Evolutionary conservation across 2,888 invertebrate species (phyloP).

Genomic region (Pollenia angustigena): DNA sequence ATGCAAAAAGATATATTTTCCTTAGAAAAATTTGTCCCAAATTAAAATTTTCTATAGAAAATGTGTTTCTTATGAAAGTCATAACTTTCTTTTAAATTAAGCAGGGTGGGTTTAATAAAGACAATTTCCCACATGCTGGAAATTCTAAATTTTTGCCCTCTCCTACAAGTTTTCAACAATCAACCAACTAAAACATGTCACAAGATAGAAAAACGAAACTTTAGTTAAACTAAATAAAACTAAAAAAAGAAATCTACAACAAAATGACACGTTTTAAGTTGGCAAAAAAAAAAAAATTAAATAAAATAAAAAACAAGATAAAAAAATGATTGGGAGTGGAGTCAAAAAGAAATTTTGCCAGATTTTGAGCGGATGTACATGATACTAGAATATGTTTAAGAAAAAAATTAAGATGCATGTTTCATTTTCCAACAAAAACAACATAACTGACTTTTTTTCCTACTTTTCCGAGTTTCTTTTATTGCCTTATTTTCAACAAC

Average conservation of each 20-base stretch:
- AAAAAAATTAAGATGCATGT: constrained; percentile 35
- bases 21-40: too few species aligned
- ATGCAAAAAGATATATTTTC: too few species aligned
- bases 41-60: too few species aligned
- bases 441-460: not conserved
- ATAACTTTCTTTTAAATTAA: not conserved
- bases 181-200: constrained; percentile 51
- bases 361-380: constrained; percentile 51
- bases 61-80: too few species aligned
- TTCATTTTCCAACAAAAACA: constrained; percentile 11
- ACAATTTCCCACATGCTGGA: constrained; percentile 1
- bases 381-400: constrained; percentile 26
- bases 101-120: not conserved
- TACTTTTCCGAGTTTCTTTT: constrained; percentile 18
- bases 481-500: constrained; percentile 29
- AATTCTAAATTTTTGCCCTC: constrained; percentile 5
- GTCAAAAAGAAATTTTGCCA: constrained; percentile 7
- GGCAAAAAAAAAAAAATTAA: constrained; percentile 2
- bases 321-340: not conserved
- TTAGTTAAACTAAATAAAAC: constrained; percentile 22
- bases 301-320: not conserved
- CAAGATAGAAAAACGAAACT: not conserved
- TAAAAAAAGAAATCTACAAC: constrained; percentile 35
- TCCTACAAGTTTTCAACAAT: not conserved
- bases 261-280: constrained; percentile 65